A percentile compares a stretch with the other conserved stretches of the same genome.
Conservation (phyloP, 2,113 vertebrate species). For the Sula dactylatra region DNA sequence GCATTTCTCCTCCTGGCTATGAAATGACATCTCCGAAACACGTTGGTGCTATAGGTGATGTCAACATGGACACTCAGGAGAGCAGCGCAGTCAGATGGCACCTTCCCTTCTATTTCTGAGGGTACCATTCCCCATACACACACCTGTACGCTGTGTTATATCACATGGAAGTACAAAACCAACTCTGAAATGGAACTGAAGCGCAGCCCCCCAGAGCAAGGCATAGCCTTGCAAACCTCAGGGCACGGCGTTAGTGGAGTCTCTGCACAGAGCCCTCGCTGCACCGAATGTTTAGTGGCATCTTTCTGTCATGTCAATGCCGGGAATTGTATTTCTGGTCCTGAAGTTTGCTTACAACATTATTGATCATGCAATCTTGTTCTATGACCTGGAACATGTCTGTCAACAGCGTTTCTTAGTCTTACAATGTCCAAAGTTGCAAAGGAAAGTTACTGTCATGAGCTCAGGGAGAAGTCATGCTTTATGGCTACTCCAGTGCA, state of each 20-base stretch:
- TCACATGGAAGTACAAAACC: background rate
- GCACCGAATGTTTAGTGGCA: background rate
- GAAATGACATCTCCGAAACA: background rate
- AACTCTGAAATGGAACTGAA: background rate
- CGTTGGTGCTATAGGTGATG: background rate
- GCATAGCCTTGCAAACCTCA: background rate
- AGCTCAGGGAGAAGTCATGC: background rate
- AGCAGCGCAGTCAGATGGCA: too few species aligned
- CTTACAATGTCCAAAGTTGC: background rate
- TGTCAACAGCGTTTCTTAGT: background rate
- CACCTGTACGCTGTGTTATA: background rate
- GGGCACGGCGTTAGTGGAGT: rapidly evolving
- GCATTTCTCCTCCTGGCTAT: background rate
- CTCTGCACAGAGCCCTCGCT: background rate
- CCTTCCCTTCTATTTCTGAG: background rate
- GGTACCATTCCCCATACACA: background rate
- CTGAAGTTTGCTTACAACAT: conserved; percentile 30
- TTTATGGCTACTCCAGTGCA: background rate
- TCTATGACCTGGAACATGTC: conserved; percentile 51
- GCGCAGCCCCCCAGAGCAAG: background rate
- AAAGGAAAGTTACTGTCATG: background rate
- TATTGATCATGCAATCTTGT: conserved; percentile 50
- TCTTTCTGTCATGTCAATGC: background rate
- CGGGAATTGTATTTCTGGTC: conserved; percentile 8
- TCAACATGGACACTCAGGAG: background rate